Conservation (phyloP, 2,888 invertebrate species). For the Lepidonotus clava region DNA sequence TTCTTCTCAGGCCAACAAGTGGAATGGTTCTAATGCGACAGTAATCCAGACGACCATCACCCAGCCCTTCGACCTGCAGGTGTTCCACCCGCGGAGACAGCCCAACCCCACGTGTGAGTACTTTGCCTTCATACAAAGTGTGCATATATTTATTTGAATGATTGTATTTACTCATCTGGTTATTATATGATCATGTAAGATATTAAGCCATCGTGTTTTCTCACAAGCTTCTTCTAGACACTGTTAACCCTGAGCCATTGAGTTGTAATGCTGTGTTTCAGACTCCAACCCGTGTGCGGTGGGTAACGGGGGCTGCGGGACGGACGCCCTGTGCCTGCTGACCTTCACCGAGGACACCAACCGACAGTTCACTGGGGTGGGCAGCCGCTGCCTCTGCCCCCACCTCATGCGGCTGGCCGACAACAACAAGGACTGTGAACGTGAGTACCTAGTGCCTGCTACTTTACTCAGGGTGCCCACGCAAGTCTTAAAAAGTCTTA, state of each 20-base stretch:
- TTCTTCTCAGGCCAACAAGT: slow-evolving; percentile 87
- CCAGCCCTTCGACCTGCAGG: slow-evolving; percentile 94
- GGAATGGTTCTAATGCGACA: slow-evolving; percentile 88
- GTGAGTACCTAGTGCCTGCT: no score
- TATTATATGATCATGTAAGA: no score
- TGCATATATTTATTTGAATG: no score
- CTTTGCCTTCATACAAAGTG: neutral
- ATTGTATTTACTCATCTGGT: no score
- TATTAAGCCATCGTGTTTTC: no score
- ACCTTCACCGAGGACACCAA: slow-evolving; percentile 80
- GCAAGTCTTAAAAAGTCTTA: no score
- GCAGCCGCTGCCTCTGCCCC: slow-evolving; percentile 90
- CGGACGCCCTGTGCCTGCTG: slow-evolving; percentile 86
- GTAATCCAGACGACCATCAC: slow-evolving; percentile 90
- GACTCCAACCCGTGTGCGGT: slow-evolving; percentile 84
- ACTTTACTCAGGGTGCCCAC: no score
- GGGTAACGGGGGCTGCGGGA: slow-evolving; percentile 91
- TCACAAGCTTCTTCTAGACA: neutral
- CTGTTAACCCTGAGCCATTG: neutral
- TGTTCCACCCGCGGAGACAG: slow-evolving; percentile 89
- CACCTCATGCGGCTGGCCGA: slow-evolving; percentile 83
- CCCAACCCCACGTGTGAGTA: slow-evolving; percentile 79
- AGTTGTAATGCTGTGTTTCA: no score
- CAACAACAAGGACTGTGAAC: slow-evolving; percentile 28
- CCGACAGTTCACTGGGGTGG: slow-evolving; percentile 80